phyloP scores from a whole-genome alignment of 2,888 invertebrate species.

The Oxyscelio sp. region DNA sequence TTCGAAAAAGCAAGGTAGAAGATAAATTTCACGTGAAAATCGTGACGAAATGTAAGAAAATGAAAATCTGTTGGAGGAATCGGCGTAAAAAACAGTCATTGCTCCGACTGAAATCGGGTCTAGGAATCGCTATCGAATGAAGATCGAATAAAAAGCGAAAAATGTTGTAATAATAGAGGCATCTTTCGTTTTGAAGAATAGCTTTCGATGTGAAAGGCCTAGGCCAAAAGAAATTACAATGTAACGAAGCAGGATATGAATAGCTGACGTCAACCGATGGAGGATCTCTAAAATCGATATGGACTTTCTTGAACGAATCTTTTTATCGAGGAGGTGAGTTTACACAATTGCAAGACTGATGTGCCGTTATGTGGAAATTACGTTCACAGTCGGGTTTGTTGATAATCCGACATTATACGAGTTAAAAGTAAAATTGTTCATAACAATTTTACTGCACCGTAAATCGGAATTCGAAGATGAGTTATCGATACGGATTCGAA shows the following conservation, averaged over 20 bases:
- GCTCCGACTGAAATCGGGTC: conserved; percentile 10
- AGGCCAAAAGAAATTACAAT: conserved; percentile 71
- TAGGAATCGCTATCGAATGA: conserved; percentile 28
- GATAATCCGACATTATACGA: conserved; percentile 34
- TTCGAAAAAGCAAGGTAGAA: neutral
- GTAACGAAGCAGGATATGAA: conserved; percentile 64
- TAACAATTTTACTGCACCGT: conserved; percentile 2
- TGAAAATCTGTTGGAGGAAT: conserved; percentile 17
- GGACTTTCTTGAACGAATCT: conserved; percentile 68
- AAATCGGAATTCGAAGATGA: conserved; percentile 16
- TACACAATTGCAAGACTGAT: conserved; percentile 64
- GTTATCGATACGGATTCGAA: conserved; percentile 52
- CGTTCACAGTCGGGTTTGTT: conserved; percentile 44
- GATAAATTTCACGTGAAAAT: neutral
- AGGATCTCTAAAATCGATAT: conserved; percentile 71
- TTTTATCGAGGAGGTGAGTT: conserved; percentile 69
- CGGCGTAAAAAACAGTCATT: neutral
- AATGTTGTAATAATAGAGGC: conserved; percentile 64
- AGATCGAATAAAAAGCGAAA: conserved; percentile 48
- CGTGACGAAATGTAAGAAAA: neutral
- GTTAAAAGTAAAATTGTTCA: conserved; percentile 37
- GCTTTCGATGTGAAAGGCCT: conserved; percentile 69
- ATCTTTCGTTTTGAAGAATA: conserved; percentile 60
- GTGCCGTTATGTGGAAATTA: conserved; percentile 72
- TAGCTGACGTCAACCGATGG: conserved; percentile 71